A percentile compares a stretch with the other conserved stretches of the same genome.
These are phyloP conservation scores for Sinocyclocheilus rhinocerous DNA, from an alignment of 2,113 vertebrate species.

Conservation along the genomic window DNA sequence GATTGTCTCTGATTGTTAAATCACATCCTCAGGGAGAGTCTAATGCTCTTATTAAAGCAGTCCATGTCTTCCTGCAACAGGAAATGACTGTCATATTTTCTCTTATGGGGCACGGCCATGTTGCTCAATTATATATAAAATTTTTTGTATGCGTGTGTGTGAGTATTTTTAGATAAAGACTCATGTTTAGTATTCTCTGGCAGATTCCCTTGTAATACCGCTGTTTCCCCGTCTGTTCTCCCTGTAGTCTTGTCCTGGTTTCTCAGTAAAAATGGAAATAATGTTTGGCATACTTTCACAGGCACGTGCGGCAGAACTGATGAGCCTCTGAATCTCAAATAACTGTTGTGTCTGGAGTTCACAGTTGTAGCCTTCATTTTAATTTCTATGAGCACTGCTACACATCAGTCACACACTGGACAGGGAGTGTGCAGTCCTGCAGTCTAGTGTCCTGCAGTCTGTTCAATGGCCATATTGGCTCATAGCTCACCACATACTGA, in stretches of 20 bases:
- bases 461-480: not conserved
- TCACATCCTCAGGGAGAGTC: slow-evolving; percentile 6
- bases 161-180: not conserved
- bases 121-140: not conserved
- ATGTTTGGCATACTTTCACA: slow-evolving; percentile 1
- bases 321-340: not conserved
- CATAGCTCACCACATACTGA: not conserved
- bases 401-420: not conserved
- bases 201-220: not conserved
- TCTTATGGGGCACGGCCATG: not conserved
- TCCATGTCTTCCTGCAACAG: slow-evolving; percentile 16
- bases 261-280: slow-evolving; percentile 35
- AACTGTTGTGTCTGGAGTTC: slow-evolving; percentile 13
- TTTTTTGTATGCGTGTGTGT: not conserved
- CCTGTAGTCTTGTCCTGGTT: not conserved
- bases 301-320: slow-evolving; percentile 1
- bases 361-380: not conserved
- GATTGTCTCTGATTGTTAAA: slow-evolving; percentile 1
- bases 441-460: not conserved
- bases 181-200: not conserved
- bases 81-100: slow-evolving; percentile 12
- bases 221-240: slow-evolving; percentile 16
- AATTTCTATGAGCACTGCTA: not conserved
- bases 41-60: slow-evolving; percentile 39
- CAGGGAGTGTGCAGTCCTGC: no score